Evolutionary conservation across 1,140 invertebrate genomes (phyloP).

Genomic region (Tribolium madens): DNA sequence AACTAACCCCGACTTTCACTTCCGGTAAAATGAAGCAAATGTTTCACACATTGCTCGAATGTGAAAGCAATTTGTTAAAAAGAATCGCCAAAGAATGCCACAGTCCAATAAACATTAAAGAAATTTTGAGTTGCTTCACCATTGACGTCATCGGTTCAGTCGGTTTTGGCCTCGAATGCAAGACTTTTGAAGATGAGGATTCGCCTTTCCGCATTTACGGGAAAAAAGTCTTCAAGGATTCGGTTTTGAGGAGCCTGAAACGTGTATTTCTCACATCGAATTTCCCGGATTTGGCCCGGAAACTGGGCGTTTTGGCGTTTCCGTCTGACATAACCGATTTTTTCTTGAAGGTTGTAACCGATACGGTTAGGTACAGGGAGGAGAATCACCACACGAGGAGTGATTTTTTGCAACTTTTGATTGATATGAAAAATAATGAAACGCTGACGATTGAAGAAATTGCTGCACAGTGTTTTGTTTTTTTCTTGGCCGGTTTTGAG

Average conservation of each 20-base stretch:
- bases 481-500: background rate
- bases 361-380: background rate
- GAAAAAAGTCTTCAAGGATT: background rate
- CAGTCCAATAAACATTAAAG: background rate
- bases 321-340: background rate
- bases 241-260: background rate
- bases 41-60: background rate
- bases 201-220: background rate
- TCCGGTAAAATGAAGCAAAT: conserved; percentile 45
- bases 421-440: background rate
- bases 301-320: background rate
- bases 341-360: background rate
- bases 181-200: background rate
- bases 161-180: background rate
- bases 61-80: background rate
- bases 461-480: too few relatives aligned
- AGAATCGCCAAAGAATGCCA: background rate
- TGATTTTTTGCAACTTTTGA: background rate
- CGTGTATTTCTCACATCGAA: background rate
- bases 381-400: background rate
- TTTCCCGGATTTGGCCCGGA: background rate
- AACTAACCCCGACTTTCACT: conserved; percentile 61
- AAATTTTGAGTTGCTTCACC: background rate
- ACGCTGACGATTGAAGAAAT: background rate
- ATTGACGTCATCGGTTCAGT: background rate